Conservation (phyloP, 2,113 vertebrate species). For the Meles meles region DNA sequence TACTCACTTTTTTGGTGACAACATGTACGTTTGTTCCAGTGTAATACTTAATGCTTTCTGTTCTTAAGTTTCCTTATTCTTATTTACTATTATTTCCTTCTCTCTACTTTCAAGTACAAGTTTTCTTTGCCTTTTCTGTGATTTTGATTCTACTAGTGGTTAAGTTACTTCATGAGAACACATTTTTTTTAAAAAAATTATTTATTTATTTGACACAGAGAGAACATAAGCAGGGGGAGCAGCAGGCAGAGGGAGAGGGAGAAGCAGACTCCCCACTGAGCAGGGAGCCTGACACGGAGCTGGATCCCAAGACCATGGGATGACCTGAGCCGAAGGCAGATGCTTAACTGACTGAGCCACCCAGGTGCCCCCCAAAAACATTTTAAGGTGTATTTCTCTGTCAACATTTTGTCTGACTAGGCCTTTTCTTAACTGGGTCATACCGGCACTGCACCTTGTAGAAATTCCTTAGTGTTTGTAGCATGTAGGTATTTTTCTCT, state of each 20-base stretch:
- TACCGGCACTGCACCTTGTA: neutral
- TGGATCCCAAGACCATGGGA: neutral
- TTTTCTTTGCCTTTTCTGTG: neutral
- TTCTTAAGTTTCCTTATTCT: conserved; percentile 7
- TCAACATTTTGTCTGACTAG: neutral
- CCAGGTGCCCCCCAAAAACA: neutral
- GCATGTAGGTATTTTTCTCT: neutral
- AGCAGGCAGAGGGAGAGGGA: neutral
- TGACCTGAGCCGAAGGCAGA: neutral
- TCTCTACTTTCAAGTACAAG: neutral
- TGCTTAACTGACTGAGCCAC: neutral
- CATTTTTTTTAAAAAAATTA: neutral
- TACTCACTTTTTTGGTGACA: neutral
- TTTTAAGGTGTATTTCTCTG: conserved; percentile 19
- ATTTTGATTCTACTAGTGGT: neutral
- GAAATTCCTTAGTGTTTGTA: neutral
- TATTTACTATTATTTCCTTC: neutral
- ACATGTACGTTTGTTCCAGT: neutral
- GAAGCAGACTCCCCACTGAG: neutral
- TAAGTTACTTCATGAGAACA: neutral
- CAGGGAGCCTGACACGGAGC: neutral
- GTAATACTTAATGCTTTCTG: neutral
- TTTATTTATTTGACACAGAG: neutral
- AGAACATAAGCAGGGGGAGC: neutral
- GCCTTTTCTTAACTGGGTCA: neutral